Base-by-base conservation (phyloP, 2,797 vertebrate genomes). In the Varecia variegata region DNA sequence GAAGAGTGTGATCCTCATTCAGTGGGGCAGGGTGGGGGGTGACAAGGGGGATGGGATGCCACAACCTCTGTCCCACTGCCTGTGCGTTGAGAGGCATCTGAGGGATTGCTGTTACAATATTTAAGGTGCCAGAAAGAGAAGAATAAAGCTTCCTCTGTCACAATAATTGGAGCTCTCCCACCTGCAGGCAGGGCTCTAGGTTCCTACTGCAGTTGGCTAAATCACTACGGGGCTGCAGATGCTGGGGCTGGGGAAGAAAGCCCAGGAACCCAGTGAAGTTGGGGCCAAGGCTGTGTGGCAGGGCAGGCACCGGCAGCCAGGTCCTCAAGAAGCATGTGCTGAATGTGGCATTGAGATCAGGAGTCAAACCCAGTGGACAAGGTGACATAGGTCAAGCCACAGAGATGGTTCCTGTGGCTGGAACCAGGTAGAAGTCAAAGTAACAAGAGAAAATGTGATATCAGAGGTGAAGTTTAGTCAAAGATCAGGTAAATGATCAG, bases 301-400 rank as follows among this genome's bases (percentile, higher is more conserved):
- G 17, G 45, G 65, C 35, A 43, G 85, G 13, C 2, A 9, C 56
- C 40, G 47, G 27, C 15, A 38, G 17, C 88, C 25, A 27, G 15
- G 52, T 45, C 18, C 30, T 7, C 13, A 54, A 35, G 81, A 40
- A 12, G 86, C 27, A 25, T 0, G 3, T 62, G 32, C 32, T 23
- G 56, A 32, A 8, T 0, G 3, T 35, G 45, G 47, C 23, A 0
- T 2, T 13, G 87, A 65, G 80, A 27, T 45, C 3, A 0, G 14
- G 47, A 11, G 10, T 76, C 12, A 45, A 30, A 35, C 9, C 43
- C 54, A 3, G 87, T 12, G 0, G 21, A 2, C 4, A 25, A 56
- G 5, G n/a, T 54, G 32, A 50, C 65, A 77, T n/a, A 10, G 9
- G 35, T 82, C 12, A 38, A 52, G 30, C 71, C 54, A 47, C n/a